Percentiles rank a stretch among this genome's conserved stretches.
Conservation (phyloP, 2,888 invertebrate species). For the Sepioteuthis lessoniana region DNA sequence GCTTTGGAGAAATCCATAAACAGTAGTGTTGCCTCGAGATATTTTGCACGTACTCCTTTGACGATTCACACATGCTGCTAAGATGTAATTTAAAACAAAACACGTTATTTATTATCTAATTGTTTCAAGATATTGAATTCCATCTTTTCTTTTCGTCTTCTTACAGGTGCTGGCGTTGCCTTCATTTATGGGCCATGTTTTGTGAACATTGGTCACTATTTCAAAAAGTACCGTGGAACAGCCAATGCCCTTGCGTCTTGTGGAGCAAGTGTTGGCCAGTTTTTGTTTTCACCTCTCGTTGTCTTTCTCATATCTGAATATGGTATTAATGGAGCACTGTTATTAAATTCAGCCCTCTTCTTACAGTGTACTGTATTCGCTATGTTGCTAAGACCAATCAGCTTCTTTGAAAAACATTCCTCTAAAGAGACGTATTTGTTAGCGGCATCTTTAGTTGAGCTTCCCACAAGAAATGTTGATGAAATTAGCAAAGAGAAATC, state of each 20-base stretch:
- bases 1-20: too few species aligned
- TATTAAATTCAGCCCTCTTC: not conserved
- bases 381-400: not conserved
- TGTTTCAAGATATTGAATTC: not conserved
- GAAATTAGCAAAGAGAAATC: not conserved
- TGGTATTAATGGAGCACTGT: not conserved
- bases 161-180: not conserved
- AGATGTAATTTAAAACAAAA: too few species aligned
- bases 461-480: not conserved
- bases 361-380: constrained; percentile 39
- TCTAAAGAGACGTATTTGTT: not conserved
- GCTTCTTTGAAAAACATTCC: not conserved
- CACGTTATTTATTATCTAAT: too few species aligned
- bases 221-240: constrained; percentile 9
- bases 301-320: not conserved
- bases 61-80: too few species aligned
- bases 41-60: too few species aligned
- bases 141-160: not conserved
- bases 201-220: not conserved
- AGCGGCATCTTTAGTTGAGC: not conserved
- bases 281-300: not conserved
- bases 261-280: not conserved
- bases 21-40: too few species aligned
- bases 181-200: not conserved
- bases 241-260: not conserved